A percentile compares a stretch with the other conserved stretches of the same genome.
phyloP scores from a whole-genome alignment of 2,113 vertebrate genomes.

The Clarias macrocephalus region DNA sequence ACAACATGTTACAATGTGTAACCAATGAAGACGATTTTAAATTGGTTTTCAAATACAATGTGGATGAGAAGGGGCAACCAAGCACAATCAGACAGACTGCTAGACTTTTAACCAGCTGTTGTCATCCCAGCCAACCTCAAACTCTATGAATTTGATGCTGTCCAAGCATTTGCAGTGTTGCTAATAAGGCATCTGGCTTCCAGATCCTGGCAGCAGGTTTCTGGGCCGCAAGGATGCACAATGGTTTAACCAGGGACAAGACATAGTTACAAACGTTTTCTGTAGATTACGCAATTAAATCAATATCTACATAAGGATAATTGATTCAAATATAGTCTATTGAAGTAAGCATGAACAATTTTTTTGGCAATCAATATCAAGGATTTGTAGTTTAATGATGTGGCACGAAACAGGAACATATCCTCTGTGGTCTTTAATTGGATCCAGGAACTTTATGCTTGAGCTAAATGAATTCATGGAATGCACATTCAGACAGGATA shows the following conservation, averaged over 20 bases:
- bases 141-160: neutral
- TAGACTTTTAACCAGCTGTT: neutral
- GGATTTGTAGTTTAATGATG: neutral
- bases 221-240: too few relatives aligned
- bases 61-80: neutral
- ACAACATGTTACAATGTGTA: too few relatives aligned
- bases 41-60: neutral
- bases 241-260: neutral
- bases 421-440: neutral
- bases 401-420: neutral
- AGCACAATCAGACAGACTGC: neutral
- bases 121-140: neutral
- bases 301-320: neutral
- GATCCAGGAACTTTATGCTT: slow-evolving; percentile 5
- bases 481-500: slow-evolving; percentile 4
- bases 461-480: slow-evolving; percentile 14
- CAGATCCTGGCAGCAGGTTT: slow-evolving; percentile 7
- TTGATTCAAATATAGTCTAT: neutral
- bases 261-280: neutral
- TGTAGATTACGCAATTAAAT: neutral
- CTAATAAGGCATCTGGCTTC: slow-evolving; percentile 24
- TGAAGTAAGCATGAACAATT: neutral
- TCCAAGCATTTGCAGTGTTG: neutral
- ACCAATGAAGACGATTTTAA: neutral
- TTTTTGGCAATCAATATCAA: neutral